Evolutionary conservation across 2,888 invertebrate genomes (phyloP).

Genomic region (Rhingia campestris): DNA sequence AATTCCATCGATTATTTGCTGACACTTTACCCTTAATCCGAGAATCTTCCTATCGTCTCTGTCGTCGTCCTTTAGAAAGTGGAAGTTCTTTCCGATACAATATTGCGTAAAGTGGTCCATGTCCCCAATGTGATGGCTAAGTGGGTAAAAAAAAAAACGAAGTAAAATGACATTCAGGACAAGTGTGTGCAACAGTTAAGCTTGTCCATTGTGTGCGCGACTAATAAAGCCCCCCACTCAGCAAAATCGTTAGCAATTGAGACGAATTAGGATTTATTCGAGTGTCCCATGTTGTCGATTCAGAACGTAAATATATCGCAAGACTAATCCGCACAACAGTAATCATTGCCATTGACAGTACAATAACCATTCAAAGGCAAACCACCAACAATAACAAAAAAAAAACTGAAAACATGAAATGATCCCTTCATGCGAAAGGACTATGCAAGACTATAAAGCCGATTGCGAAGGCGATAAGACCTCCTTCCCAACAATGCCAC

Average conservation of each 20-base stretch:
- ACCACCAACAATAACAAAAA: too few species aligned
- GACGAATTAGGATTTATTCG: constrained; percentile 41
- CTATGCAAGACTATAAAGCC: neutral
- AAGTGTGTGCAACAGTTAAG: constrained; percentile 38
- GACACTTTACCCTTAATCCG: constrained; percentile 34
- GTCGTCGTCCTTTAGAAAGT: neutral
- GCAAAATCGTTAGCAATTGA: constrained; percentile 17
- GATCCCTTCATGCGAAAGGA: constrained; percentile 18
- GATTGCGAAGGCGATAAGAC: constrained; percentile 28
- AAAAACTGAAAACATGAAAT: constrained; percentile 10
- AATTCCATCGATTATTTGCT: constrained; percentile 52
- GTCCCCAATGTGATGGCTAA: neutral
- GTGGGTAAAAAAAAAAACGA: neutral
- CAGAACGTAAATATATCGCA: constrained; percentile 13
- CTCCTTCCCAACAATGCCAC: constrained; percentile 25
- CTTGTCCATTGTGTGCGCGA: constrained; percentile 12
- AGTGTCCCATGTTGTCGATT: neutral
- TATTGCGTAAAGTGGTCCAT: neutral
- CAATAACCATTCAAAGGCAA: constrained; percentile 15
- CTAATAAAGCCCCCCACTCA: constrained; percentile 32
- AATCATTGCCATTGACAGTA: constrained; percentile 17
- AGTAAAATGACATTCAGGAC: constrained; percentile 2
- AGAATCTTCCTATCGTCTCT: constrained; percentile 25
- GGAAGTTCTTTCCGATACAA: neutral
- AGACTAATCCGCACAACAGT: constrained; percentile 1